These are phyloP conservation scores for Heliconius ethilla DNA, from an alignment of 2,888 invertebrate species.

Conservation along the genomic window DNA sequence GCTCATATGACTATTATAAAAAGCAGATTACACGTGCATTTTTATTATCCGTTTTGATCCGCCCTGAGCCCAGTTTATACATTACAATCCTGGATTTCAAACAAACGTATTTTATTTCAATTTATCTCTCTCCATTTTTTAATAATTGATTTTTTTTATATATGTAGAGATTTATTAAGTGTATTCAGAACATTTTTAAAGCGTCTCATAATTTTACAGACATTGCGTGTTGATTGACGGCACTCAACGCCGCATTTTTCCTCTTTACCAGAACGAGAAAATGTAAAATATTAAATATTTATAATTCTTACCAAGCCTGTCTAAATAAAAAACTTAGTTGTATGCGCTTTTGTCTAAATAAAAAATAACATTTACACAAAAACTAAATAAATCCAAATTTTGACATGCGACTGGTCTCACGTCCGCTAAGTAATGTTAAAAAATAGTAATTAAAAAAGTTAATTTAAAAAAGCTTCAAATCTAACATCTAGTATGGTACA, in stretches of 20 bases:
- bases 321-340: not conserved
- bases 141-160: not conserved
- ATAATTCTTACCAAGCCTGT: too few relatives aligned
- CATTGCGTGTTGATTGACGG: too few relatives aligned
- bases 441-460: slow-evolving; percentile 23
- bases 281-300: too few relatives aligned
- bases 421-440: not conserved
- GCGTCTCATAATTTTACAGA: too few relatives aligned
- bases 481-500: slow-evolving; percentile 33
- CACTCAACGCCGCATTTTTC: too few relatives aligned
- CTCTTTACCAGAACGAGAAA: too few relatives aligned
- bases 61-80: slow-evolving; percentile 21
- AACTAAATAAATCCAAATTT: not conserved
- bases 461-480: slow-evolving; percentile 18
- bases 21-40: slow-evolving; percentile 36
- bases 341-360: too few relatives aligned
- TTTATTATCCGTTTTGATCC: slow-evolving; percentile 32
- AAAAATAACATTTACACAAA: not conserved
- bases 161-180: not conserved
- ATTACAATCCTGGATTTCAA: slow-evolving; percentile 32
- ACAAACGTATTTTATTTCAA: slow-evolving; percentile 14
- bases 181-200: not conserved
- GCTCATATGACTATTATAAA: slow-evolving; percentile 21
- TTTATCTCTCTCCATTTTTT: not conserved
- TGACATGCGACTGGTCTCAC: not conserved